Evolutionary conservation across 2,797 vertebrate genomes (phyloP).

Genomic region (Fistularia tabacaria): DNA sequence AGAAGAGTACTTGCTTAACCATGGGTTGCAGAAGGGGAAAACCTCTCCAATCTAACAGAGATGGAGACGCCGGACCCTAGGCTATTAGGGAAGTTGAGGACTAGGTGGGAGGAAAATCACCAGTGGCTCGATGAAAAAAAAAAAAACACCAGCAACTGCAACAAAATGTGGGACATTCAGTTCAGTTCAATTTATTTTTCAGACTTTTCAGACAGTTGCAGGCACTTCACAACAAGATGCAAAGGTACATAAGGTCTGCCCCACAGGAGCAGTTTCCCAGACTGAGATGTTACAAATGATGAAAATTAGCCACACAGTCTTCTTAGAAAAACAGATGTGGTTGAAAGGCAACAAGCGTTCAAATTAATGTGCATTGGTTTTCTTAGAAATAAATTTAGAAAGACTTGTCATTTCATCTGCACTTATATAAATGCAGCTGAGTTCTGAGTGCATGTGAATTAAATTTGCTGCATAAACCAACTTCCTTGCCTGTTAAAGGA

Average conservation of each 20-base stretch:
- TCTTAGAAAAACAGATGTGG: slow-evolving; percentile 15
- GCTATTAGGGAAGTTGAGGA: slow-evolving; percentile 53
- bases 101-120: slow-evolving; percentile 58
- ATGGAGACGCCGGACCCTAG: slow-evolving; percentile 43
- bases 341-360: slow-evolving; percentile 30
- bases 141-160: slow-evolving; percentile 10
- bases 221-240: no score
- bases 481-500: slow-evolving; percentile 59
- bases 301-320: slow-evolving; percentile 32
- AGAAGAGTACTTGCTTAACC: slow-evolving; percentile 73
- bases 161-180: slow-evolving; percentile 7
- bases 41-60: slow-evolving; percentile 43
- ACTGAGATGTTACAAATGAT: slow-evolving; percentile 43
- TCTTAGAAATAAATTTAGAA: slow-evolving; percentile 53
- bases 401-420: slow-evolving; percentile 56
- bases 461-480: slow-evolving; percentile 61
- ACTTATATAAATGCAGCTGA: slow-evolving; percentile 40
- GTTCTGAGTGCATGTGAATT: slow-evolving; percentile 62
- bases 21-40: slow-evolving; percentile 66
- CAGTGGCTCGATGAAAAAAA: slow-evolving; percentile 9
- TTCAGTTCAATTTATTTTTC: no score
- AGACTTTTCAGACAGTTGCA: no score
- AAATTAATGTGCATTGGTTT: slow-evolving; percentile 41
- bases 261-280: slow-evolving; percentile 37
- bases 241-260: no score